phyloP scores from a whole-genome alignment of 2,797 vertebrate species.

The Tenualosa thibaudeaui region DNA sequence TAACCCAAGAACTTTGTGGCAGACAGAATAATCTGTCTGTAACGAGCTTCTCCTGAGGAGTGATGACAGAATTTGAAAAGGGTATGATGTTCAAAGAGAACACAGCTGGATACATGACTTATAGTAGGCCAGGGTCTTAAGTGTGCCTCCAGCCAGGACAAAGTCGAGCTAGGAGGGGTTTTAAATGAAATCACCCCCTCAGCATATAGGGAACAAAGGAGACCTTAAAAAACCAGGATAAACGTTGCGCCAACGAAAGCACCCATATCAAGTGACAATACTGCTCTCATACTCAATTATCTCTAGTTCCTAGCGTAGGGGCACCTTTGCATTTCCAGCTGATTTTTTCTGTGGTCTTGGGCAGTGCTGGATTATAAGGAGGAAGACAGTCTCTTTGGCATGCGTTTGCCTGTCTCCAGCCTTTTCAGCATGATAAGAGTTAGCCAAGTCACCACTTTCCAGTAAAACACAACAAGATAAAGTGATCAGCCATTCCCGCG shows the following conservation, averaged over 20 bases:
- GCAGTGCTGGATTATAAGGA: slow-evolving; percentile 35
- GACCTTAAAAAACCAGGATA: not conserved
- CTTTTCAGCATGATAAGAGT: slow-evolving; percentile 49
- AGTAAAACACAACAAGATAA: slow-evolving; percentile 39
- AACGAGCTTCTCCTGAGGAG: not conserved
- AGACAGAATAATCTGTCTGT: slow-evolving; percentile 27
- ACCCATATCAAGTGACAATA: not conserved
- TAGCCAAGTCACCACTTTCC: slow-evolving; percentile 40
- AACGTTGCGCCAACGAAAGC: not conserved
- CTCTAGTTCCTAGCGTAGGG: slow-evolving; percentile 7
- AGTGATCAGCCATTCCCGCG: not conserved
- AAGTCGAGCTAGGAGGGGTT: not conserved
- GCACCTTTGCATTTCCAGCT: slow-evolving; percentile 27
- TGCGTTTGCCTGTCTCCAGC: slow-evolving; percentile 43
- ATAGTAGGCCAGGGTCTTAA: not conserved
- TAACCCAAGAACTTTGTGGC: slow-evolving; percentile 19
- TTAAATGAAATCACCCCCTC: slow-evolving; percentile 43
- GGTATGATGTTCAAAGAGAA: slow-evolving; percentile 33
- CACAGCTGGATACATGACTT: slow-evolving; percentile 33
- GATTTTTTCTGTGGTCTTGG: slow-evolving; percentile 29
- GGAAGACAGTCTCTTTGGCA: slow-evolving; percentile 41
- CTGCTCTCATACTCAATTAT: not conserved
- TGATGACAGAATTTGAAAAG: slow-evolving; percentile 19
- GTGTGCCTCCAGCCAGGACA: not conserved
- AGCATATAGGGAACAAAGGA: slow-evolving; percentile 39